Evolutionary conservation across 1,140 invertebrate genomes (phyloP).

Genomic region (Megalonaias nervosa): DNA sequence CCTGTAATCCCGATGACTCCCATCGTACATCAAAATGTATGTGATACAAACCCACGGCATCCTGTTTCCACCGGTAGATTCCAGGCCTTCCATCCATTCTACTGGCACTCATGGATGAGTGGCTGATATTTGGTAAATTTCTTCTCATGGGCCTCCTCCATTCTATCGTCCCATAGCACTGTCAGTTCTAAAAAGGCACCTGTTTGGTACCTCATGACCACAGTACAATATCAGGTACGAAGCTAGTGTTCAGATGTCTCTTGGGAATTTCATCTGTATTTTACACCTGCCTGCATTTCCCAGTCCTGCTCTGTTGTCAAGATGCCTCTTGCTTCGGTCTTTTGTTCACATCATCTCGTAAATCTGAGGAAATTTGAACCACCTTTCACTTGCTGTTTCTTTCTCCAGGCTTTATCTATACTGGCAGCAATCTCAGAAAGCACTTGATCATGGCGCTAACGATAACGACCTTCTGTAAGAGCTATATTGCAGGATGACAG

Average conservation of each 20-base stretch:
- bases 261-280: slow-evolving; percentile 4
- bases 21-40: too few species aligned
- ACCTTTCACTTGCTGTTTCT: background rate
- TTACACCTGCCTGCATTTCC: slow-evolving; percentile 21
- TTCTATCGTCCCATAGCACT: slow-evolving; percentile 27
- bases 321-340: slow-evolving; percentile 8
- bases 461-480: slow-evolving; percentile 5
- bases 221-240: slow-evolving; percentile 27
- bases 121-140: slow-evolving; percentile 25
- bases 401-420: slow-evolving; percentile 9
- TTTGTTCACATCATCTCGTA: background rate
- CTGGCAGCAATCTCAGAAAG: background rate
- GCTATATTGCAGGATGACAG: slow-evolving; percentile 9
- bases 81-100: too few species aligned
- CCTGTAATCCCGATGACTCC: too few species aligned
- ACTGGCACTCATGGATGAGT: background rate
- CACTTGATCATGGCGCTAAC: slow-evolving; percentile 19
- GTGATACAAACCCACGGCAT: background rate
- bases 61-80: background rate
- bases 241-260: slow-evolving; percentile 9
- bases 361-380: background rate
- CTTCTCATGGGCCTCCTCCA: slow-evolving; percentile 30
- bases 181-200: slow-evolving; percentile 32
- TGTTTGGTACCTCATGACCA: slow-evolving; percentile 12
- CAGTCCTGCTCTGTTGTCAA: slow-evolving; percentile 11